Percentiles rank a stretch among this genome's conserved stretches.
These are phyloP conservation scores for Semicossyphus pulcher DNA, from an alignment of 2,113 vertebrate genomes.

Conservation along the genomic window DNA sequence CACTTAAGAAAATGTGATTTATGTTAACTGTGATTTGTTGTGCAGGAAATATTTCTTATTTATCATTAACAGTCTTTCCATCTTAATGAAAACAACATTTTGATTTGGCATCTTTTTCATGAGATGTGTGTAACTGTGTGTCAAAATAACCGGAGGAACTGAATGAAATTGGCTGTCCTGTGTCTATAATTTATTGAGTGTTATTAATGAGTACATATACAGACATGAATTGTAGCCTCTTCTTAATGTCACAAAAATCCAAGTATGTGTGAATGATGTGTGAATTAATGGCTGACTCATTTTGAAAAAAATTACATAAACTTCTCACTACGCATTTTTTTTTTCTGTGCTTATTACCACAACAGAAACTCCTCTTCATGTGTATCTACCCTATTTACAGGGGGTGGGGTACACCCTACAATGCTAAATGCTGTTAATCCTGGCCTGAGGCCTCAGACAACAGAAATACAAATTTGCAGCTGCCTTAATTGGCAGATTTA, in stretches of 20 bases:
- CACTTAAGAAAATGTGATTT: constrained; percentile 40
- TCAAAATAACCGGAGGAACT: constrained; percentile 15
- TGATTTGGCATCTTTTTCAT: background rate
- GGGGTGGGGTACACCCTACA: constrained; percentile 67
- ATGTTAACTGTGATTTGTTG: constrained; percentile 37
- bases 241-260: background rate
- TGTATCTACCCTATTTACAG: constrained; percentile 69
- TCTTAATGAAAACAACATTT: background rate
- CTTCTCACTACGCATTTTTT: constrained; percentile 32
- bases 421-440: constrained; percentile 82
- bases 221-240: too few species aligned
- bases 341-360: constrained; percentile 33
- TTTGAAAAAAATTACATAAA: constrained; percentile 48
- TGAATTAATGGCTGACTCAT: constrained; percentile 30
- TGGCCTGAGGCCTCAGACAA: constrained; percentile 76
- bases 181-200: background rate
- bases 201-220: background rate
- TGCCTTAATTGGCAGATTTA: constrained; percentile 81
- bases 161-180: background rate
- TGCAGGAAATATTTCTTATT: constrained; percentile 4
- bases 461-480: constrained; percentile 82
- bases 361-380: constrained; percentile 63
- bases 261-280: constrained; percentile 13
- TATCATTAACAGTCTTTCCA: constrained; percentile 5
- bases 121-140: background rate